phyloP scores from a whole-genome alignment of 2,888 invertebrate species.

The Stenolophus ochropezus region DNA sequence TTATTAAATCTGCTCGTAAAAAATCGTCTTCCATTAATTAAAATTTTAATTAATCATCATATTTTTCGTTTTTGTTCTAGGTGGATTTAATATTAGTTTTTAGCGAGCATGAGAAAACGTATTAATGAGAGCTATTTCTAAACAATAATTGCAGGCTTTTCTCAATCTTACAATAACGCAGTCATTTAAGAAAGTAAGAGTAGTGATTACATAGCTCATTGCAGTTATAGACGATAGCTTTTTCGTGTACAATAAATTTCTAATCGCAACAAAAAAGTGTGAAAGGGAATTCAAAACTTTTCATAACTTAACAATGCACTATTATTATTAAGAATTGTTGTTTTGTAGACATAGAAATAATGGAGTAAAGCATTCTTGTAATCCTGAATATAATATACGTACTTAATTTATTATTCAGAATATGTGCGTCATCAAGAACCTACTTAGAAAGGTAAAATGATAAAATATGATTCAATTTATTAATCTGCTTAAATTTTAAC shows the following conservation, averaged over 20 bases:
- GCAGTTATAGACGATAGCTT: slow-evolving; percentile 9
- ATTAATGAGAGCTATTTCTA: slow-evolving; percentile 5
- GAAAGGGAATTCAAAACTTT: background rate
- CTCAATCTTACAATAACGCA: background rate
- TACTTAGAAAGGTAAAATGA: too few relatives aligned
- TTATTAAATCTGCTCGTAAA: slow-evolving; percentile 12
- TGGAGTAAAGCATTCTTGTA: too few relatives aligned
- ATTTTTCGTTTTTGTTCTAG: background rate
- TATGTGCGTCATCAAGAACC: too few relatives aligned
- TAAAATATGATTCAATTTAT: too few relatives aligned
- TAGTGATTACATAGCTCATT: background rate
- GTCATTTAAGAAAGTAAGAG: slow-evolving; percentile 13
- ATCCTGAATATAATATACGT: too few relatives aligned
- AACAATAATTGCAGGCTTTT: background rate
- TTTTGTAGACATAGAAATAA: too few relatives aligned
- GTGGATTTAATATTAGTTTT: slow-evolving; percentile 21
- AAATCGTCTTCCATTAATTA: slow-evolving; percentile 25
- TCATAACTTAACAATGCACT: background rate
- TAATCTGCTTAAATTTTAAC: too few relatives aligned
- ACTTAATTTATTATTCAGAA: too few relatives aligned
- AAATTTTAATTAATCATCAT: slow-evolving; percentile 17
- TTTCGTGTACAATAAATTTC: background rate
- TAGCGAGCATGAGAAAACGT: slow-evolving; percentile 21
- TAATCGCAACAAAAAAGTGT: slow-evolving; percentile 19
- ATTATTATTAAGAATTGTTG: too few relatives aligned